These are phyloP conservation scores for Drosophila multiciliata DNA, from an alignment of 2,888 invertebrate species.

Conservation along the genomic window DNA sequence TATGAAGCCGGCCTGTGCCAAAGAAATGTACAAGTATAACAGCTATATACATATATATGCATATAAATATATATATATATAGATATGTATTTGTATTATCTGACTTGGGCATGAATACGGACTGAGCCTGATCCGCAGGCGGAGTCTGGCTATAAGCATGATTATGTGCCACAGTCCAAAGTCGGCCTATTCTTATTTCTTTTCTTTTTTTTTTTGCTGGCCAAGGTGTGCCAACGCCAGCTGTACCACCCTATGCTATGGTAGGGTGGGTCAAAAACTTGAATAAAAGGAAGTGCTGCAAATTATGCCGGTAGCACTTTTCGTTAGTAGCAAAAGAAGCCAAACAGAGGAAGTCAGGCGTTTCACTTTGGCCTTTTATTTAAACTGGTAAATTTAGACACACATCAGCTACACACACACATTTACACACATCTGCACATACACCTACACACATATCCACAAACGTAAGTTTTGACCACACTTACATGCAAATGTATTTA, in stretches of 20 bases:
- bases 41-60: slow-evolving; percentile 24
- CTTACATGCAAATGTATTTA: slow-evolving; percentile 34
- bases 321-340: slow-evolving; percentile 34
- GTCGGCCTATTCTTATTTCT: slow-evolving; percentile 10
- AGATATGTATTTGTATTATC: slow-evolving; percentile 5
- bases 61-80: slow-evolving; percentile 15
- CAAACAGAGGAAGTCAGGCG: slow-evolving; percentile 35
- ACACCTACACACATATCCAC: not conserved
- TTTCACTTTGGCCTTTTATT: slow-evolving; percentile 53
- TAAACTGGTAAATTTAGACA: slow-evolving; percentile 45
- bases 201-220: slow-evolving; percentile 15
- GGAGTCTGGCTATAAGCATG: slow-evolving; percentile 17
- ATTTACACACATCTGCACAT: slow-evolving; percentile 16
- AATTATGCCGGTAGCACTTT: slow-evolving; percentile 73
- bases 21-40: slow-evolving; percentile 44
- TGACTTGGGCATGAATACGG: slow-evolving; percentile 21
- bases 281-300: slow-evolving; percentile 74
- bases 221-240: slow-evolving; percentile 42
- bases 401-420: slow-evolving; percentile 14
- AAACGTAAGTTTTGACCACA: slow-evolving; percentile 21
- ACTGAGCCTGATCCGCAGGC: not conserved
- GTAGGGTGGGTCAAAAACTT: slow-evolving; percentile 49
- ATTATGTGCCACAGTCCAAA: slow-evolving; percentile 31
- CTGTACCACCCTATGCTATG: not conserved
- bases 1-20: slow-evolving; percentile 57